A percentile compares a stretch with the other conserved stretches of the same genome.
phyloP scores from a whole-genome alignment of 1,140 invertebrate genomes.

The Atta colombica region DNA sequence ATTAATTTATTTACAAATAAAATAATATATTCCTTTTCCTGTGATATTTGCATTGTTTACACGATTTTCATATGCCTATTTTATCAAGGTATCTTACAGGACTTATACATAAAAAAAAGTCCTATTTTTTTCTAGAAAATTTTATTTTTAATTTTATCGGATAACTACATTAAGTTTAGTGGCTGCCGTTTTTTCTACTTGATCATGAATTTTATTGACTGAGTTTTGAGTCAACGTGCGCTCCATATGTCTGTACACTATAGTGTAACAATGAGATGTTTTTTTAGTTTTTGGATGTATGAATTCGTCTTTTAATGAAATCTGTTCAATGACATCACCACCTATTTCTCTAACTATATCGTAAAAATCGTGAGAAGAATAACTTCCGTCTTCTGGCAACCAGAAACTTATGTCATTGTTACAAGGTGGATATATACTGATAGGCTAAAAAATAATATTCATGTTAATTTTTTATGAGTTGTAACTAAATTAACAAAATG shows the following conservation, averaged over 20 bases:
- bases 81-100: background rate
- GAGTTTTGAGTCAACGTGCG: constrained; percentile 94
- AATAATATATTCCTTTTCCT: constrained; percentile 80
- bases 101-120: constrained; percentile 1
- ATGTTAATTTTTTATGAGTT: constrained; percentile 1
- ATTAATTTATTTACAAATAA: constrained; percentile 82
- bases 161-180: constrained; percentile 91
- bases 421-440: constrained; percentile 96
- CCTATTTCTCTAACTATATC: constrained; percentile 96
- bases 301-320: constrained; percentile 95
- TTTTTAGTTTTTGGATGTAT: constrained; percentile 94
- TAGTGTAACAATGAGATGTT: constrained; percentile 96
- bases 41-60: background rate
- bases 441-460: constrained; percentile 89
- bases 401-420: constrained; percentile 98
- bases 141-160: constrained; percentile 87
- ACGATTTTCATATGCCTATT: background rate
- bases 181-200: constrained; percentile 90
- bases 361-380: constrained; percentile 96
- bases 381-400: constrained; percentile 91
- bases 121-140: constrained; percentile 11
- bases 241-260: constrained; percentile 98
- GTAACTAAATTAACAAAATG: background rate
- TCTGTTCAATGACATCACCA: constrained; percentile 97
- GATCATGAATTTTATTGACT: constrained; percentile 94